Evolutionary conservation across 1,140 invertebrate species (phyloP).

Genomic region (Micrasema minimum): DNA sequence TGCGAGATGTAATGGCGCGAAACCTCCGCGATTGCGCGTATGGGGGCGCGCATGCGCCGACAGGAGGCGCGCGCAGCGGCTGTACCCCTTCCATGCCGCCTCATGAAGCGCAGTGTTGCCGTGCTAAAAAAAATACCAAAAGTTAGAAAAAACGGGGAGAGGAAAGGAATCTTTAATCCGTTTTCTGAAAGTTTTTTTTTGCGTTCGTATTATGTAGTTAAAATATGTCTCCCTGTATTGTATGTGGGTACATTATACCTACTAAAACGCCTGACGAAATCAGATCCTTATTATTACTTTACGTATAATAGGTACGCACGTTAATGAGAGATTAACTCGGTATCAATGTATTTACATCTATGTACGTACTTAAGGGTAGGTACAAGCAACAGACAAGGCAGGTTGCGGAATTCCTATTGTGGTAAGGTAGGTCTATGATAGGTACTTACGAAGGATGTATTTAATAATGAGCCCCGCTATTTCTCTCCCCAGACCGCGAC

Average conservation of each 20-base stretch:
- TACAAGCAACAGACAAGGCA: too few relatives aligned
- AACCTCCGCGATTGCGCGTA: slow-evolving; percentile 86
- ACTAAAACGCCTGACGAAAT: too few relatives aligned
- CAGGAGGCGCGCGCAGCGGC: slow-evolving; percentile 82
- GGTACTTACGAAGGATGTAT: background rate
- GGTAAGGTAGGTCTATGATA: too few relatives aligned
- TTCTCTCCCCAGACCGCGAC: background rate
- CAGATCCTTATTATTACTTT: too few relatives aligned
- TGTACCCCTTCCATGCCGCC: slow-evolving; percentile 94
- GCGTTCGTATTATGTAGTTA: too few relatives aligned
- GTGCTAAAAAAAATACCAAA: slow-evolving; percentile 71
- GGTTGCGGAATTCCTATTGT: too few relatives aligned
- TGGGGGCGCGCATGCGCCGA: slow-evolving; percentile 77
- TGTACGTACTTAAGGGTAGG: too few relatives aligned
- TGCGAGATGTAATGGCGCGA: slow-evolving; percentile 92
- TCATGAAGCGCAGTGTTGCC: slow-evolving; percentile 95
- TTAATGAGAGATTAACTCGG: too few relatives aligned
- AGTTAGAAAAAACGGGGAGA: background rate
- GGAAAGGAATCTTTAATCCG: background rate
- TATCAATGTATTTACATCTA: too few relatives aligned
- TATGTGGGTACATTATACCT: too few relatives aligned
- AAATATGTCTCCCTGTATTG: too few relatives aligned
- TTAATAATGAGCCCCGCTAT: slow-evolving; percentile 1
- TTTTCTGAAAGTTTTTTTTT: background rate
- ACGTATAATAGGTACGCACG: too few relatives aligned